Evolutionary conservation across 2,113 vertebrate genomes (phyloP).

Genomic region (Delphinus delphis): DNA sequence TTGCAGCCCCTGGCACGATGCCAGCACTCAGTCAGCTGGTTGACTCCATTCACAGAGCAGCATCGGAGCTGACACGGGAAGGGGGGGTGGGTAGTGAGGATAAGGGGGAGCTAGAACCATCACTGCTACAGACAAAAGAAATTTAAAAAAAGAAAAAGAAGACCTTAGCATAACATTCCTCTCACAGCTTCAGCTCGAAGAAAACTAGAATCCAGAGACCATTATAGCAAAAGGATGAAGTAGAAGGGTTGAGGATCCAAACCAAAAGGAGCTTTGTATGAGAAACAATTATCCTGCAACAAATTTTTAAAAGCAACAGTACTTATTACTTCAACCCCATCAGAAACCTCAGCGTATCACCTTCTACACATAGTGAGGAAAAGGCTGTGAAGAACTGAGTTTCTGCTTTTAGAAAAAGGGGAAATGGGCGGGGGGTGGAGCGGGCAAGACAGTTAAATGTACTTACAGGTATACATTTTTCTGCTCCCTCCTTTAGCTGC

Average conservation of each 20-base stretch:
- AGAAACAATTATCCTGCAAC: constrained; percentile 46
- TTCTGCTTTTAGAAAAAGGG: constrained; percentile 60
- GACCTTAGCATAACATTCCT: constrained; percentile 30
- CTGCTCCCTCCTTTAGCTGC: constrained; percentile 65
- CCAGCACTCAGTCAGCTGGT: constrained; percentile 82
- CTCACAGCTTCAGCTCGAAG: not conserved
- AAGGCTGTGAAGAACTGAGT: constrained; percentile 35
- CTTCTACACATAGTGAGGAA: constrained; percentile 38
- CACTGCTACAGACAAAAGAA: constrained; percentile 81
- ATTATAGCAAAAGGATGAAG: constrained; percentile 44
- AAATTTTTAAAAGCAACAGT: constrained; percentile 44
- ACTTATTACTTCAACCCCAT: constrained; percentile 62
- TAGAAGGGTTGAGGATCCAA: not conserved
- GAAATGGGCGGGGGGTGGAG: not conserved
- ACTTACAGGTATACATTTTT: constrained; percentile 78
- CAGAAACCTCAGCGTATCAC: constrained; percentile 44
- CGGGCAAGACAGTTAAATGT: constrained; percentile 50
- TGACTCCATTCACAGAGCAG: constrained; percentile 80
- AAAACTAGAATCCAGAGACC: constrained; percentile 27
- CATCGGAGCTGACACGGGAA: constrained; percentile 76
- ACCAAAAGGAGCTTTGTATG: constrained; percentile 55
- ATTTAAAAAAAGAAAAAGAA: constrained; percentile 4
- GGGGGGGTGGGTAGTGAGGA: constrained; percentile 16
- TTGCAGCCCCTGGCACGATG: constrained; percentile 77
- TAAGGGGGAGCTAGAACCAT: constrained; percentile 63